These are phyloP conservation scores for Myrmecobius fasciatus DNA, from an alignment of 2,113 vertebrate species.

Conservation along the genomic window DNA sequence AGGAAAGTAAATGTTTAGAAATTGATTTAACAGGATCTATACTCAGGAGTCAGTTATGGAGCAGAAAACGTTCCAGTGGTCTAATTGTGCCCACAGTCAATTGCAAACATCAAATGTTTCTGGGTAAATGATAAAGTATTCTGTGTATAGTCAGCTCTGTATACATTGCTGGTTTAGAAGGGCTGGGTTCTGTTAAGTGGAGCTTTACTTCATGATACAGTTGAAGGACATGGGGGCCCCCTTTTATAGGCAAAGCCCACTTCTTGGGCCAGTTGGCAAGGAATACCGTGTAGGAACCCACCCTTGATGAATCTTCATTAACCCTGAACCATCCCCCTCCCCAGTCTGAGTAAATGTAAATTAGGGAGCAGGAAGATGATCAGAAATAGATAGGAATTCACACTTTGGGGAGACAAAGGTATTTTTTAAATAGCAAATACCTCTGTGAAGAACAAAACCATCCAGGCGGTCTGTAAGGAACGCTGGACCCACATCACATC, in stretches of 20 bases:
- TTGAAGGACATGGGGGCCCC: constrained; percentile 2
- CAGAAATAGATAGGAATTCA: neutral
- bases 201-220: neutral
- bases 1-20: neutral
- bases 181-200: neutral
- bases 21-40: constrained; percentile 11
- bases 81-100: neutral
- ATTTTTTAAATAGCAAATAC: constrained; percentile 61
- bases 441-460: constrained; percentile 68
- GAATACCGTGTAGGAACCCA: neutral
- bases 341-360: neutral
- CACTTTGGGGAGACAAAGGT: constrained; percentile 46
- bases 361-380: neutral
- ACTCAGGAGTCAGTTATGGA: constrained; percentile 17
- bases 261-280: neutral
- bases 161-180: neutral
- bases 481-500: neutral
- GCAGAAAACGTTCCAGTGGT: neutral
- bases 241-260: neutral
- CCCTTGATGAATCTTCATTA: neutral
- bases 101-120: constrained; percentile 7
- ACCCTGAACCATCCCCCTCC: neutral
- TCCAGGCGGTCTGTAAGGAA: constrained; percentile 61
- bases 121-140: neutral
- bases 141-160: neutral